A percentile compares a stretch with the other conserved stretches of the same genome.
phyloP scores from a whole-genome alignment of 2,888 invertebrate genomes.

The Eupithecia tripunctaria region DNA sequence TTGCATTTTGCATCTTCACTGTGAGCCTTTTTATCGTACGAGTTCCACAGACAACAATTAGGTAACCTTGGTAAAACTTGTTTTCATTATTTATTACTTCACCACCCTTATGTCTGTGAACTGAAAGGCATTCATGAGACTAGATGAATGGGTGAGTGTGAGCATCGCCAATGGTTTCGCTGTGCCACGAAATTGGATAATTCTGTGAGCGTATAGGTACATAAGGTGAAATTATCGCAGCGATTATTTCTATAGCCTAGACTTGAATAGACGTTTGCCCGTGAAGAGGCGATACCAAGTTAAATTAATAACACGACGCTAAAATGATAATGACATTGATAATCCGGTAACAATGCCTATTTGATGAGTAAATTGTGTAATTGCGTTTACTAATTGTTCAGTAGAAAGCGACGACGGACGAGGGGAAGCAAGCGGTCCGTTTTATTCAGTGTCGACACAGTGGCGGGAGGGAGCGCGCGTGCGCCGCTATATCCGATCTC shows the following conservation, averaged over 20 bases:
- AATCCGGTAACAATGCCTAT: constrained; percentile 48
- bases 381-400: constrained; percentile 61
- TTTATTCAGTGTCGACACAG: constrained; percentile 62
- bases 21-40: not conserved
- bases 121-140: not conserved
- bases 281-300: not conserved
- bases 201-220: not conserved
- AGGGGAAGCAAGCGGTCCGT: constrained; percentile 43
- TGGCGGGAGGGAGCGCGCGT: constrained; percentile 48
- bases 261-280: not conserved
- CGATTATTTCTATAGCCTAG: not conserved
- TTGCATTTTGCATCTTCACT: not conserved
- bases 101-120: not conserved
- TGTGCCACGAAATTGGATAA: not conserved
- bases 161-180: not conserved
- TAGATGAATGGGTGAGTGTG: not conserved
- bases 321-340: constrained; percentile 35
- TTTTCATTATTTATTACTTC: not conserved
- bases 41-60: not conserved
- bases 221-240: not conserved
- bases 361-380: constrained; percentile 65
- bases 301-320: constrained; percentile 3
- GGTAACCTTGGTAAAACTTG: not conserved
- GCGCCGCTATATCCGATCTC: constrained; percentile 48
- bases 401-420: constrained; percentile 62